A percentile compares a stretch with the other conserved stretches of the same genome.
Conservation (phyloP, 2,797 vertebrate genomes). For the Sebastes oblongus region DNA sequence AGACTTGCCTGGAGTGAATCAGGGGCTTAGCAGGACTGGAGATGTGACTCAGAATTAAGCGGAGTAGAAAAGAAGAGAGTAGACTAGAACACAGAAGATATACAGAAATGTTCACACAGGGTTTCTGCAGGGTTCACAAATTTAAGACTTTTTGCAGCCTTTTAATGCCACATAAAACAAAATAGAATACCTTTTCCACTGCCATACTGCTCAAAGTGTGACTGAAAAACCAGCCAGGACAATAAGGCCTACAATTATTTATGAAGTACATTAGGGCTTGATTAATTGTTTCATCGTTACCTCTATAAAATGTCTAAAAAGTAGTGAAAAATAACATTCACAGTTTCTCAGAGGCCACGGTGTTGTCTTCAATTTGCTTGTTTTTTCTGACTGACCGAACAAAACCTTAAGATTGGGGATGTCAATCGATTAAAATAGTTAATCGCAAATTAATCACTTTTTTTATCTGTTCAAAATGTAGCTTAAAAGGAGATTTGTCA, state of each 20-base stretch:
- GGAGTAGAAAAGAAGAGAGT: neutral
- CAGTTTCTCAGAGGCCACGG: neutral
- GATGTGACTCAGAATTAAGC: conserved; percentile 25
- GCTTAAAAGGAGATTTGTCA: no score
- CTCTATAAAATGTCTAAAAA: neutral
- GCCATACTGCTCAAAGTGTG: neutral
- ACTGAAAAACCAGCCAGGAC: neutral
- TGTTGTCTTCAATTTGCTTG: neutral
- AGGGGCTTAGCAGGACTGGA: neutral
- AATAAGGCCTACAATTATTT: no score
- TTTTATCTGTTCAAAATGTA: no score
- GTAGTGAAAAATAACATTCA: neutral
- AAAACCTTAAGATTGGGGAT: neutral
- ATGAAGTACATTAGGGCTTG: neutral
- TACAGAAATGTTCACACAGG: neutral
- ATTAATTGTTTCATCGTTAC: neutral
- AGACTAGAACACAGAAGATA: neutral
- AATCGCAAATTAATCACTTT: no score
- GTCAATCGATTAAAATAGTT: no score
- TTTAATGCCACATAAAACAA: neutral
- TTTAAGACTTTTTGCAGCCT: neutral
- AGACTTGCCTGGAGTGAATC: conserved; percentile 25
- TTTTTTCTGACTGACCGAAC: neutral
- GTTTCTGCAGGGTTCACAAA: neutral
- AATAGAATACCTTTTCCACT: neutral